These are phyloP conservation scores for Heterotis niloticus DNA, from an alignment of 2,113 vertebrate genomes.

Conservation along the genomic window DNA sequence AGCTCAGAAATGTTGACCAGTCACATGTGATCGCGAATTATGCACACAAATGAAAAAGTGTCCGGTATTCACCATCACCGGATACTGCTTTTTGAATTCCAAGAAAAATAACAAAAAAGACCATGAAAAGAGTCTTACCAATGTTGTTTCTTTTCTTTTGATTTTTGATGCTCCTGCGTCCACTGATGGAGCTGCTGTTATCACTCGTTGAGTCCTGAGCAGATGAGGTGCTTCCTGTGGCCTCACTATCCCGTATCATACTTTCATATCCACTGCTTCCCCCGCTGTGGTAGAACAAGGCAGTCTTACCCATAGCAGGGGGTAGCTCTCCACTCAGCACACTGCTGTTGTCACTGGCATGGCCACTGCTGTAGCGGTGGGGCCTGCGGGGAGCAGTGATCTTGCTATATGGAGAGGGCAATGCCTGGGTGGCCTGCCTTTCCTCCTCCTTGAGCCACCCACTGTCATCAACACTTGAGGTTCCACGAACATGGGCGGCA, in stretches of 20 bases:
- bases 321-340: constrained; percentile 92
- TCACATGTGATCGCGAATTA: neutral
- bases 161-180: constrained; percentile 74
- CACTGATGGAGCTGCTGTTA: constrained; percentile 73
- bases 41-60: neutral
- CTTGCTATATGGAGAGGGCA: constrained; percentile 90
- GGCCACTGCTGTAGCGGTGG: constrained; percentile 83
- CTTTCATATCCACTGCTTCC: constrained; percentile 96
- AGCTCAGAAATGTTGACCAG: no score
- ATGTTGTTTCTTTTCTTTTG: constrained; percentile 76
- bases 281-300: constrained; percentile 86
- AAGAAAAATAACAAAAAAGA: neutral
- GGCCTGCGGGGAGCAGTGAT: constrained; percentile 84
- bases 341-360: constrained; percentile 92
- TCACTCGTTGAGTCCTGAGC: constrained; percentile 93
- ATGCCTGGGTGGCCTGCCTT: constrained; percentile 51
- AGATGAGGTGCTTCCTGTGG: constrained; percentile 90
- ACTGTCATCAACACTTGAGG: constrained; percentile 71
- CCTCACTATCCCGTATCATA: constrained; percentile 93
- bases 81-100: neutral
- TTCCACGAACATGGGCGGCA: constrained; percentile 75
- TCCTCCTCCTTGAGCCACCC: constrained; percentile 60
- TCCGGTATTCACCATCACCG: neutral
- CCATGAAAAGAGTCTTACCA: constrained; percentile 59
- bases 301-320: constrained; percentile 93